Evolutionary conservation across 2,797 vertebrate species (phyloP).

Genomic region (Malacoraja senta): DNA sequence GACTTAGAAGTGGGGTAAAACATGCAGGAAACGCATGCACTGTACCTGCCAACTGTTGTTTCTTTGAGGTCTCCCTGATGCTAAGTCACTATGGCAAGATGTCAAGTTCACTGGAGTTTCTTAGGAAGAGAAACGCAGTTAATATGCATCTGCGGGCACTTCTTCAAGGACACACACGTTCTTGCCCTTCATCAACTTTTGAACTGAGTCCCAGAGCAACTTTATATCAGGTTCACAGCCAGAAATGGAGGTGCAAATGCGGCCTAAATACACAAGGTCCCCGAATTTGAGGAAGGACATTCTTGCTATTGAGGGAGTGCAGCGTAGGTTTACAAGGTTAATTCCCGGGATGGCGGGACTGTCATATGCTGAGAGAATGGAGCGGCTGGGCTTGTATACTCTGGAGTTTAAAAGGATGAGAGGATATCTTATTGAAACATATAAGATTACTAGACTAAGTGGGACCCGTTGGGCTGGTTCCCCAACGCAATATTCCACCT

Average conservation of each 20-base stretch:
- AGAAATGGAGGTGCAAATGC: neutral
- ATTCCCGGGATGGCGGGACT: too few species aligned
- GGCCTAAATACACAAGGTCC: neutral
- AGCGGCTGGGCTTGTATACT: too few species aligned
- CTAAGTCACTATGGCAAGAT: neutral
- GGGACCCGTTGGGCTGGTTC: too few species aligned
- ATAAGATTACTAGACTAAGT: too few species aligned
- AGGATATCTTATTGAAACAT: too few species aligned
- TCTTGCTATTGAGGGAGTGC: too few species aligned
- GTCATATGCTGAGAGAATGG: too few species aligned
- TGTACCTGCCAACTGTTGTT: neutral
- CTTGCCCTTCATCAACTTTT: neutral
- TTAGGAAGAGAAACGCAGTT: neutral
- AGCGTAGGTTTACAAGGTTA: too few species aligned
- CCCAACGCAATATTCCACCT: too few species aligned
- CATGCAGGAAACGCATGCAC: slow-evolving; percentile 4
- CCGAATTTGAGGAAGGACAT: too few species aligned
- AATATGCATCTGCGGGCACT: neutral
- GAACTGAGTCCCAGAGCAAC: neutral
- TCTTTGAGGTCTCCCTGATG: neutral
- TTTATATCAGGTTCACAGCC: neutral
- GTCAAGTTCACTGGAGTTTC: neutral
- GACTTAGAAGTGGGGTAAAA: neutral
- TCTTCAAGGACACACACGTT: neutral
- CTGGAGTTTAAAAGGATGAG: too few species aligned